Base-by-base conservation (phyloP, 2,888 invertebrate genomes). In the Parochlus steinenii region DNA sequence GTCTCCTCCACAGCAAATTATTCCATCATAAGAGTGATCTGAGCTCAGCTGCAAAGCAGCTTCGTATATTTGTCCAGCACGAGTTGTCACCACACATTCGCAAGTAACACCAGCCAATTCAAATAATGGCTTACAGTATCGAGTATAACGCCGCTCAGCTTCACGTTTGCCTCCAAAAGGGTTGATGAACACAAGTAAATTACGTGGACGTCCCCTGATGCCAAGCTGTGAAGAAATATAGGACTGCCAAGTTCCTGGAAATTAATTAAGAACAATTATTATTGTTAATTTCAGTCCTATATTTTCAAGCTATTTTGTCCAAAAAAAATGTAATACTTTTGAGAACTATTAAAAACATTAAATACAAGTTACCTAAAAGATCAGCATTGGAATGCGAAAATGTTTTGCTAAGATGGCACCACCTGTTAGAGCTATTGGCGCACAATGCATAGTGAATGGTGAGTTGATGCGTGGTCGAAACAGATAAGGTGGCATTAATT, bases 1-100 rank as follows among this genome's bases (percentile, higher is more conserved):
- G 55, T 89, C 87, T 1, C 87, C 87, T 2, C 87, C 87, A 6
- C 87, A 76, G 53, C 79, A 78, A 12, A 78, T 73, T 14, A 85
- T 64, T 1, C 77, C 80, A 59, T 75, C 67, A 44, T 63, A 68
- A n/a, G n/a, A n/a, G 43, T 59, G 58, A 41, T 73, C 69, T 40
- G 71, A 53, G 47, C 66, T 64, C 38, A 65, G 63, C 37, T 59
- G 62, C 27, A 66, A 50, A 31, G 81, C 54, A 15, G 67, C 67
- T 48, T 85, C 81, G 22, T 69, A 66, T 20, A 82, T 81, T 56
- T 85, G 83, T 51, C 80, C 75, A 14, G 74, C 71, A 39, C 79
- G 61, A 49, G 81, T 72, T 1, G 85, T 83, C 20, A 75, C 63
- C 33, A 73, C 63, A 41, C 74, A 67, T 36, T 67, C 72, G 12